Percentiles rank a stretch among this genome's conserved stretches.
phyloP scores from a whole-genome alignment of 2,888 invertebrate genomes.

The Hirtodrosophila histrioides region DNA sequence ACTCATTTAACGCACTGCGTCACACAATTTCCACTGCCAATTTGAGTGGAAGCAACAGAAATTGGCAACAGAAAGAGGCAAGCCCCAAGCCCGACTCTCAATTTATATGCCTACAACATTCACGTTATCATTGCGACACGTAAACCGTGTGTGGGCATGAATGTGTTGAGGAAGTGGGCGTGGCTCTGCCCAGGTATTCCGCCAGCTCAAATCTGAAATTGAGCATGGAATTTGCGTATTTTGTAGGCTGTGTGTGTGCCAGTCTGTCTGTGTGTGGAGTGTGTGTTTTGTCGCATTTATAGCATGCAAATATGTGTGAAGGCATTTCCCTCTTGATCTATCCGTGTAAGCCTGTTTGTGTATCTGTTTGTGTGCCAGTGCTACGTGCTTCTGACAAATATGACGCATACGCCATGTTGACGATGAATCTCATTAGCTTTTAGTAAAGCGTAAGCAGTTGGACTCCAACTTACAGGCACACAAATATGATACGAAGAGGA shows the following conservation, averaged over 20 bases:
- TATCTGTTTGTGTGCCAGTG: slow-evolving; percentile 10
- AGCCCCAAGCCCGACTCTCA: slow-evolving; percentile 8
- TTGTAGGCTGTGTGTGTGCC: slow-evolving; percentile 43
- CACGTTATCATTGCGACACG: slow-evolving; percentile 71
- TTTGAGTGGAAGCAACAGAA: slow-evolving; percentile 13
- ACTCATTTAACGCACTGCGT: slow-evolving; percentile 34
- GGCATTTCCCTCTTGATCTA: slow-evolving; percentile 44
- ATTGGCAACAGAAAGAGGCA: slow-evolving; percentile 11
- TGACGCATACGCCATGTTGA: slow-evolving; percentile 25
- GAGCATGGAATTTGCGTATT: slow-evolving; percentile 78
- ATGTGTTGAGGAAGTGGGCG: slow-evolving; percentile 52
- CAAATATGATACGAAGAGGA: too few relatives aligned
- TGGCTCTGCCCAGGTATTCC: slow-evolving; percentile 67
- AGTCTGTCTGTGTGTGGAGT: slow-evolving; percentile 16
- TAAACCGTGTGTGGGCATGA: slow-evolving; percentile 37
- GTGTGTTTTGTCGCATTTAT: slow-evolving; percentile 35
- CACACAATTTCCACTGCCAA: slow-evolving; percentile 30
- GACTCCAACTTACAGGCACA: not conserved
- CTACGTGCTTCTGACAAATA: slow-evolving; percentile 37
- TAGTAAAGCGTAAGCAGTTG: not conserved
- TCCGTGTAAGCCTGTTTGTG: slow-evolving; percentile 14
- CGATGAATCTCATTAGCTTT: slow-evolving; percentile 31
- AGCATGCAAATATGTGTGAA: slow-evolving; percentile 52
- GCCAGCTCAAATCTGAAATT: slow-evolving; percentile 77
- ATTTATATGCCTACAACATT: slow-evolving; percentile 58